phyloP scores from a whole-genome alignment of 2,888 invertebrate genomes.

The Dolichomitus sp. region DNA sequence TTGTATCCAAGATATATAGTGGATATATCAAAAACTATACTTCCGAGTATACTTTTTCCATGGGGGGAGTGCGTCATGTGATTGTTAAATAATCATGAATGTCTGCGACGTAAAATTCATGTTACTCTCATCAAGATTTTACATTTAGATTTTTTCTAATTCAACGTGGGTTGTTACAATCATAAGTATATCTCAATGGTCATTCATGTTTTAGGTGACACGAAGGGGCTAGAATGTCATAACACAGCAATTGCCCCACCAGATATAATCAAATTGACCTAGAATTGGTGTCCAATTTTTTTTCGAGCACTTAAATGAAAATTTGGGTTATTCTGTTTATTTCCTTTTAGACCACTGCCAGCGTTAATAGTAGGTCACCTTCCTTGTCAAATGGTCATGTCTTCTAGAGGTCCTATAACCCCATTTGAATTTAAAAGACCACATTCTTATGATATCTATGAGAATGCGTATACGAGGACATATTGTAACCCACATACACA shows the following conservation, averaged over 20 bases:
- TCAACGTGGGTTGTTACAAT: neutral
- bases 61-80: too few relatives aligned
- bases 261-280: neutral
- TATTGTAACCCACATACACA: conserved; percentile 3
- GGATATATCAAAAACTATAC: too few relatives aligned
- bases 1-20: too few relatives aligned
- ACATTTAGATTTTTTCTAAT: neutral
- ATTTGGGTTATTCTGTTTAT: neutral
- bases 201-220: neutral
- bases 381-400: neutral
- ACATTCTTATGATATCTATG: neutral
- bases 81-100: too few relatives aligned
- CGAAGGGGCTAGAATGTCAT: neutral
- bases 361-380: neutral
- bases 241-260: neutral
- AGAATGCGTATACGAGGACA: neutral
- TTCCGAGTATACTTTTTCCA: too few relatives aligned
- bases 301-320: neutral
- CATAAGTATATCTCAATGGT: neutral
- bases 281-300: neutral
- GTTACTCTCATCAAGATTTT: neutral
- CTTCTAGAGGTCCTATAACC: neutral
- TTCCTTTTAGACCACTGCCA: neutral
- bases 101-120: too few relatives aligned
- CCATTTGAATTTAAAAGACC: conserved; percentile 7